These are phyloP conservation scores for Neostethus bicornis DNA, from an alignment of 2,797 vertebrate genomes.

Conservation along the genomic window DNA sequence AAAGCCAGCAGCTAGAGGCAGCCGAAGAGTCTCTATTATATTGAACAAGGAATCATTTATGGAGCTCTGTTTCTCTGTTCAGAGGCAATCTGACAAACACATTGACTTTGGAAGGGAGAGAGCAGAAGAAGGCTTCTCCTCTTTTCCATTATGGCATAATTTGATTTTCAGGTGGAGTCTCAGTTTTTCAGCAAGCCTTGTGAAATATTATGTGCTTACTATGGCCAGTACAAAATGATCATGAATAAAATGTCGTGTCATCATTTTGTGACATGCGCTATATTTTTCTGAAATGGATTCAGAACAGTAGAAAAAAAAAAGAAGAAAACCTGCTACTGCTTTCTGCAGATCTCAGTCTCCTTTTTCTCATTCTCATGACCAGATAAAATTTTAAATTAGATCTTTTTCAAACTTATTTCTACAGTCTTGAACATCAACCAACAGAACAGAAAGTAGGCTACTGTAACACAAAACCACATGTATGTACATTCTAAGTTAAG, in stretches of 20 bases:
- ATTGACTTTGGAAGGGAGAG: conserved; percentile 71
- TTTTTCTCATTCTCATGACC: not conserved
- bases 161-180: conserved; percentile 42
- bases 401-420: too few species aligned
- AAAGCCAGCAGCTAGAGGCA: conserved; percentile 54
- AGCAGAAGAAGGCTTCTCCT: conserved; percentile 54
- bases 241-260: conserved; percentile 8
- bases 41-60: conserved; percentile 77
- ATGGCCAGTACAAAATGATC: conserved; percentile 11
- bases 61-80: conserved; percentile 58
- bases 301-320: not conserved
- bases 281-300: conserved; percentile 17
- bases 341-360: conserved; percentile 17
- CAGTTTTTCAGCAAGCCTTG: conserved; percentile 19
- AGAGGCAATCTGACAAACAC: conserved; percentile 75
- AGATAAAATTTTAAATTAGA: conserved; percentile 14
- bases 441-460: too few species aligned
- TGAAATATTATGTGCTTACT: conserved; percentile 21
- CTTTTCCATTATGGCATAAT: conserved; percentile 58
- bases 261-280: conserved; percentile 15
- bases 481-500: too few species aligned
- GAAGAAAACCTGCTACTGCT: not conserved
- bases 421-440: too few species aligned
- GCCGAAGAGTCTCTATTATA: conserved; percentile 71
- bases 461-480: too few species aligned